Evolutionary conservation across 2,888 invertebrate species (phyloP).

Genomic region (Acleris laterana): DNA sequence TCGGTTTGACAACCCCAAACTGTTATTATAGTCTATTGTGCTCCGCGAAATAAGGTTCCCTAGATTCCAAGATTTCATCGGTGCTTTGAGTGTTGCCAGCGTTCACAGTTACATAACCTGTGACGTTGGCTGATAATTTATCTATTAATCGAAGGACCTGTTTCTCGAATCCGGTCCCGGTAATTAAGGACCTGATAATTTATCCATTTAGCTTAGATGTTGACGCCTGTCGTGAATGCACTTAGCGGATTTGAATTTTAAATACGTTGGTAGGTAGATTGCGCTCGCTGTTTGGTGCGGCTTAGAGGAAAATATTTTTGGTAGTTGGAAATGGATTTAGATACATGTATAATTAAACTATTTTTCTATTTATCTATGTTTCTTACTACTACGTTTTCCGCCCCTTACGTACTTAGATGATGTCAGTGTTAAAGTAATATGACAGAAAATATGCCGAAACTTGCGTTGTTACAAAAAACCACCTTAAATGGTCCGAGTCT

Average conservation of each 20-base stretch:
- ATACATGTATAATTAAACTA: too few species aligned
- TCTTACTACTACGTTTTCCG: too few species aligned
- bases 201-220: constrained; percentile 28
- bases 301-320: background rate
- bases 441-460: too few species aligned
- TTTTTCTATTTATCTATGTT: too few species aligned
- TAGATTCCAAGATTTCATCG: background rate
- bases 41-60: too few species aligned
- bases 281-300: background rate
- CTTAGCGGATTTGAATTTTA: constrained; percentile 23
- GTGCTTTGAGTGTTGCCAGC: background rate
- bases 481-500: too few species aligned
- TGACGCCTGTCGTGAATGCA: constrained; percentile 19
- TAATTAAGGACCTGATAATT: constrained; percentile 18
- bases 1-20: too few species aligned
- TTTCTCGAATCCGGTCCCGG: constrained; percentile 25
- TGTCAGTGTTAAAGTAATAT: too few species aligned
- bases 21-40: too few species aligned
- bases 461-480: too few species aligned
- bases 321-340: too few species aligned
- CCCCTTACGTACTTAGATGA: too few species aligned
- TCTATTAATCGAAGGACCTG: constrained; percentile 32
- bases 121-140: constrained; percentile 19
- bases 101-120: constrained; percentile 29
- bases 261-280: constrained; percentile 8